These are phyloP conservation scores for Drosophila mauritiana DNA, from an alignment of 1,140 invertebrate genomes.

Conservation along the genomic window DNA sequence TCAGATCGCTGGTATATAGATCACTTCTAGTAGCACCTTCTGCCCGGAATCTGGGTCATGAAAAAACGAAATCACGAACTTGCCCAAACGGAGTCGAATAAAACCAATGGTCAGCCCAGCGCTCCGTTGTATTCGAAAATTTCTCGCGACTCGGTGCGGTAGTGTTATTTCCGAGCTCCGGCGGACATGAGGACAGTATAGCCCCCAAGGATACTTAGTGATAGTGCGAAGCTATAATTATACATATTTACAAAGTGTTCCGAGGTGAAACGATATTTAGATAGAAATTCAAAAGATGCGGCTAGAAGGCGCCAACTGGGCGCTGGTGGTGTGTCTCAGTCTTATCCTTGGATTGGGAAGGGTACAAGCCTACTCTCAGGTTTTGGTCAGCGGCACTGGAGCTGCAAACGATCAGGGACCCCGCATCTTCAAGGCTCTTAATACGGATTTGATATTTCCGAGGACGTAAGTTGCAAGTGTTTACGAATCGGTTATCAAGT, in stretches of 20 bases:
- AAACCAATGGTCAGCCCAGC: constrained; percentile 50
- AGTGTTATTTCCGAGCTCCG: constrained; percentile 25
- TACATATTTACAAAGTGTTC: constrained; percentile 18
- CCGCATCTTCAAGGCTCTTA: constrained; percentile 76
- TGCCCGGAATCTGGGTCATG: constrained; percentile 62
- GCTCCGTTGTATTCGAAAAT: constrained; percentile 53
- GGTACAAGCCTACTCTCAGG: constrained; percentile 63
- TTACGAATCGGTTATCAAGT: background rate
- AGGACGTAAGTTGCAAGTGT: constrained; percentile 63
- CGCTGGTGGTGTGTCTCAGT: constrained; percentile 35
- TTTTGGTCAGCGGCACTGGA: constrained; percentile 41
- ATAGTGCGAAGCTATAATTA: background rate
- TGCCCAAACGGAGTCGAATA: constrained; percentile 36
- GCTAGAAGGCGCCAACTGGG: constrained; percentile 32
- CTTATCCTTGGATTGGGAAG: constrained; percentile 21
- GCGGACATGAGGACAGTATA: constrained; percentile 55
- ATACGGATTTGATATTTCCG: constrained; percentile 81
- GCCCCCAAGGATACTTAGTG: constrained; percentile 14
- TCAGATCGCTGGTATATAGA: constrained; percentile 56
- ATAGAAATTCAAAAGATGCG: constrained; percentile 31
- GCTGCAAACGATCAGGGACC: constrained; percentile 56
- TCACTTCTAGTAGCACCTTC: constrained; percentile 77
- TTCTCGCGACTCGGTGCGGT: constrained; percentile 50
- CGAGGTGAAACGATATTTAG: constrained; percentile 17
- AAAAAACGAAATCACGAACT: constrained; percentile 73